Percentiles rank a stretch among this genome's conserved stretches.
phyloP scores from a whole-genome alignment of 2,113 vertebrate species.

The Nothoprocta pentlandii region DNA sequence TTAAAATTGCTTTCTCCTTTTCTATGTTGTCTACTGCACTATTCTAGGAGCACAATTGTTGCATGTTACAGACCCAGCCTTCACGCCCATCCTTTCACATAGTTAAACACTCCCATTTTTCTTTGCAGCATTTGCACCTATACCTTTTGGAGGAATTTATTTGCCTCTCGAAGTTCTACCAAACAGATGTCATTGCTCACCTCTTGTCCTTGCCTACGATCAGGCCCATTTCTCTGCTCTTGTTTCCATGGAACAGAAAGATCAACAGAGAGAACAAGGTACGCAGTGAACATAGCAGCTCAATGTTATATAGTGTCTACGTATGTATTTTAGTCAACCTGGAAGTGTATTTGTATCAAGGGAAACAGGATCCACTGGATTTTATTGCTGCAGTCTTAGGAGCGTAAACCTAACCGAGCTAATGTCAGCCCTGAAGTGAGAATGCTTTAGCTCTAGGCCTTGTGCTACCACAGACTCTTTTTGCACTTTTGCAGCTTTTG shows the following conservation, averaged over 20 bases:
- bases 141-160: constrained; percentile 96
- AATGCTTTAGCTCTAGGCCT: neutral
- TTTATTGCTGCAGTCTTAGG: neutral
- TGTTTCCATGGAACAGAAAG: constrained; percentile 98
- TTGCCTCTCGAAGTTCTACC: constrained; percentile 97
- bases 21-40: neutral
- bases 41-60: neutral
- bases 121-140: constrained; percentile 92
- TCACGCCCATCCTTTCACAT: neutral
- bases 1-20: neutral
- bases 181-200: constrained; percentile 96
- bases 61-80: neutral
- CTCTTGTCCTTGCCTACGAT: constrained; percentile 96
- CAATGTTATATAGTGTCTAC: neutral
- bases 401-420: neutral
- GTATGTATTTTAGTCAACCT: neutral
- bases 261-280: constrained; percentile 98
- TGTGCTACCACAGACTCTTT: neutral
- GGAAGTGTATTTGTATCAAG: neutral
- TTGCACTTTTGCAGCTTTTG: neutral
- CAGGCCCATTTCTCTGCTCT: constrained; percentile 99
- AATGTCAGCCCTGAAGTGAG: neutral
- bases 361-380: neutral
- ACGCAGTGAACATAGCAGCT: neutral
- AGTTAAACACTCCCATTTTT: neutral